Evolutionary conservation across 2,888 invertebrate species (phyloP).

Genomic region (Pollenia angustigena): DNA sequence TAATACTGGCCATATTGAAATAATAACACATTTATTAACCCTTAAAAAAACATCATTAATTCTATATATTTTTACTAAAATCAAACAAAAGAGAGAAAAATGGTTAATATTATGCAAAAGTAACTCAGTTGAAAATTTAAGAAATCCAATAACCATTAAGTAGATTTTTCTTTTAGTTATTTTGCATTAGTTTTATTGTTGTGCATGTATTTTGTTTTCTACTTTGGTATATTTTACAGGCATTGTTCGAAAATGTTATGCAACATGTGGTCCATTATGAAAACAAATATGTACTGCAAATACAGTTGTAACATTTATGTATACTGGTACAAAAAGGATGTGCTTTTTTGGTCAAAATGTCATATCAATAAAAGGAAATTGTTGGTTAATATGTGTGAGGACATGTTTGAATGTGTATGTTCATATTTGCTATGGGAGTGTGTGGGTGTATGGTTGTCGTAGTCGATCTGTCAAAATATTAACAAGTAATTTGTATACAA

Average conservation of each 20-base stretch:
- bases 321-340: conserved; percentile 5
- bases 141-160: background rate
- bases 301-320: background rate
- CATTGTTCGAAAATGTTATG: conserved; percentile 39
- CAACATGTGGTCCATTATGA: conserved; percentile 40
- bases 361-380: conserved; percentile 45
- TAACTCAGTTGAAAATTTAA: background rate
- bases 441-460: background rate
- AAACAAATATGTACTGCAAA: conserved; percentile 26
- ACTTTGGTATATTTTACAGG: background rate
- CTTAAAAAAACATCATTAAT: too few relatives aligned
- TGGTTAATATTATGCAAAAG: background rate
- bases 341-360: conserved; percentile 29
- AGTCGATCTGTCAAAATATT: conserved; percentile 10
- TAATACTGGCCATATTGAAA: too few relatives aligned
- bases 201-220: background rate
- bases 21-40: too few relatives aligned
- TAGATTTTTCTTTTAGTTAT: background rate
- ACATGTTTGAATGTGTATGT: background rate
- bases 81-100: background rate
- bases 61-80: background rate
- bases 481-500: background rate
- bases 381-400: background rate
- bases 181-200: background rate
- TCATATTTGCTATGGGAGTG: background rate